These are phyloP conservation scores for Mobula hypostoma DNA, from an alignment of 2,113 vertebrate species.

Conservation along the genomic window DNA sequence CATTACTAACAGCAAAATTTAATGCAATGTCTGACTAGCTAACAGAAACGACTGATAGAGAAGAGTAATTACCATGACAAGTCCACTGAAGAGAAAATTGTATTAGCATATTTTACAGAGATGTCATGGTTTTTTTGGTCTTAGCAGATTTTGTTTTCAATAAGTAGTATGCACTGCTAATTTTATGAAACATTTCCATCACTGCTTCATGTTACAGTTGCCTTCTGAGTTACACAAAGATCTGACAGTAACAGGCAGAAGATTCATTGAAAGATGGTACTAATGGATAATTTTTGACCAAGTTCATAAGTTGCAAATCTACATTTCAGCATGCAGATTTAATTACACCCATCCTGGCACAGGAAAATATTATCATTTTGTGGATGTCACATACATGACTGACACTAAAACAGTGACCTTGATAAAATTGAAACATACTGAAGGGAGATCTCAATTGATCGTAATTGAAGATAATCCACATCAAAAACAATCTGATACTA, in stretches of 20 bases:
- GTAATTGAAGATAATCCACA: not conserved
- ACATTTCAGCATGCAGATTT: not conserved
- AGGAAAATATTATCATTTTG: not conserved
- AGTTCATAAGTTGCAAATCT: not conserved
- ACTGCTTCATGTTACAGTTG: not conserved
- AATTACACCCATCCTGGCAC: not conserved
- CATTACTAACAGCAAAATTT: not conserved
- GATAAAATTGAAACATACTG: not conserved
- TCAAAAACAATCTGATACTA: not conserved
- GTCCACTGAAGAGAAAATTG: not conserved
- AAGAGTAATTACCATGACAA: not conserved
- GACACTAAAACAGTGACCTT: no score
- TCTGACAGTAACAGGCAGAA: not conserved
- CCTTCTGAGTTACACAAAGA: slow-evolving; percentile 4
- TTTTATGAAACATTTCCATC: not conserved
- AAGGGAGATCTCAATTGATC: not conserved
- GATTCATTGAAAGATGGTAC: slow-evolving; percentile 4
- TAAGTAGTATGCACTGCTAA: not conserved
- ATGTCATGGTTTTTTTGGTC: not conserved
- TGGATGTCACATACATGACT: not conserved
- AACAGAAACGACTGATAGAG: not conserved
- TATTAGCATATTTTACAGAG: slow-evolving; percentile 1
- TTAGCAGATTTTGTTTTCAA: slow-evolving; percentile 2
- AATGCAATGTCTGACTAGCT: not conserved
- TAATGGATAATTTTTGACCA: slow-evolving; percentile 10